Evolutionary conservation across 2,113 vertebrate species (phyloP).

Genomic region (Pionites leucogaster): DNA sequence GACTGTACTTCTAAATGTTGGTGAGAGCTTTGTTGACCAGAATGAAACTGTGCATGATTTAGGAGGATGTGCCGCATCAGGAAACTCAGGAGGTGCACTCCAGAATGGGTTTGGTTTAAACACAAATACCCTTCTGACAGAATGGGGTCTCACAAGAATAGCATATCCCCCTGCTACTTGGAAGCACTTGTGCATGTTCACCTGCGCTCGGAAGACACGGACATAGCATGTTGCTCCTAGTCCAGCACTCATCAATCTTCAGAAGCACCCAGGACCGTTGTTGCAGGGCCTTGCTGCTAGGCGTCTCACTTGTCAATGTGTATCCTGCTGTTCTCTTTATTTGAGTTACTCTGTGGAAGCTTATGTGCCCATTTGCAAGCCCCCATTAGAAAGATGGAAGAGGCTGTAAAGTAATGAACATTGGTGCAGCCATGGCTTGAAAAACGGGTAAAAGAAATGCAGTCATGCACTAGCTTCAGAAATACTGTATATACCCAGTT

Average conservation of each 20-base stretch:
- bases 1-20: background rate
- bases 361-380: background rate
- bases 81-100: background rate
- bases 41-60: background rate
- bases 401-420: background rate
- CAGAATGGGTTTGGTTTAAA: background rate
- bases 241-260: background rate
- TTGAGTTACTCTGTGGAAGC: background rate
- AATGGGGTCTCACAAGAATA: background rate
- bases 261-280: background rate
- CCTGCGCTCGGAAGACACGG: background rate
- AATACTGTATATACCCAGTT: background rate
- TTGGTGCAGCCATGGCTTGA: background rate
- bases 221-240: background rate
- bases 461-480: background rate
- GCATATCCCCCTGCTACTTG: fast-evolving
- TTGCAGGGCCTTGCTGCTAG: background rate
- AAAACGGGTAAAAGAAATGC: background rate
- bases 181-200: background rate
- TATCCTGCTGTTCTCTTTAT: background rate
- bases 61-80: background rate
- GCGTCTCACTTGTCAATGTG: background rate
- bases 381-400: background rate
- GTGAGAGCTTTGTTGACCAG: background rate
- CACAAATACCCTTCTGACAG: background rate